Evolutionary conservation across 2,113 vertebrate species (phyloP).

Genomic region (Phainopepla nitens): DNA sequence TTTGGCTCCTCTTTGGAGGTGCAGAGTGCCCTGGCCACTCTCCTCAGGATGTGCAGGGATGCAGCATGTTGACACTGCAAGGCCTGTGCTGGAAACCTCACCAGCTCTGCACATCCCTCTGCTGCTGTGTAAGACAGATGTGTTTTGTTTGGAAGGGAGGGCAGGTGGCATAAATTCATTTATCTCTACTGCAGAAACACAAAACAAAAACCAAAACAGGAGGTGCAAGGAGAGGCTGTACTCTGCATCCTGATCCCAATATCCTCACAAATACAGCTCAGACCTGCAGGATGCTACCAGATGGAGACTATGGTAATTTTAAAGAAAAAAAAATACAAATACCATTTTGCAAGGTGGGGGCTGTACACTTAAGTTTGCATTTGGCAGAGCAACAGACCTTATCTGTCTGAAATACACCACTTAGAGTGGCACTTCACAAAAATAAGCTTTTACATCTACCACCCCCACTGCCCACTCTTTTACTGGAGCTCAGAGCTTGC

Average conservation of each 20-base stretch:
- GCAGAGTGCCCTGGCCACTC: not conserved
- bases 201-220: not conserved
- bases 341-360: not conserved
- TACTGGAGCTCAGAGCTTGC: not conserved
- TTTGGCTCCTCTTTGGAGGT: not conserved
- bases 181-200: not conserved
- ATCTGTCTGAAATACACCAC: not conserved
- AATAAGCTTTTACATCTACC: not conserved
- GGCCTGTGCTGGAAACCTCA: not conserved
- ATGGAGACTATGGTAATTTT: conserved; percentile 46
- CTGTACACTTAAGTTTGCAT: not conserved
- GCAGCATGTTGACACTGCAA: not conserved
- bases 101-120: accelerated
- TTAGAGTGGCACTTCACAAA: not conserved
- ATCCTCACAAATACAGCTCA: not conserved
- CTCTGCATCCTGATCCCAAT: not conserved
- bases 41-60: not conserved
- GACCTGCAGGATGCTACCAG: not conserved
- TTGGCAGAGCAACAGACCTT: conserved; percentile 30
- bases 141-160: not conserved
- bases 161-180: not conserved
- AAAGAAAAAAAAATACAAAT: conserved; percentile 14
- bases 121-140: not conserved
- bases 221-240: not conserved
- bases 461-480: not conserved